phyloP scores from a whole-genome alignment of 2,113 vertebrate species.

The Leiothrix lutea region DNA sequence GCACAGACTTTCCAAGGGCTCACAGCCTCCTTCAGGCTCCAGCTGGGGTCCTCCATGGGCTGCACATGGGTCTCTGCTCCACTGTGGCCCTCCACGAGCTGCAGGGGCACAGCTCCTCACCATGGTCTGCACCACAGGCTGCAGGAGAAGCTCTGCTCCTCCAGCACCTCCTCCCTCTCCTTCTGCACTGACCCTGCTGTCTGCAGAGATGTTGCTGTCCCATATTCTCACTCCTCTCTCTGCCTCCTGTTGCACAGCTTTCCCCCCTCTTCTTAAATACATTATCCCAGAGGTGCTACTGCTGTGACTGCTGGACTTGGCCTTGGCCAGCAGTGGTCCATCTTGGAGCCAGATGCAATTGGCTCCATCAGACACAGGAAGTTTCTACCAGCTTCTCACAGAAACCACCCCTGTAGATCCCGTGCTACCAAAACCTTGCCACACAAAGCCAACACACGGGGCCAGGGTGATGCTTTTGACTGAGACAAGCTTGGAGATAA shows the following conservation, averaged over 20 bases:
- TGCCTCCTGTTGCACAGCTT: neutral
- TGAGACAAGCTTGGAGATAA: neutral
- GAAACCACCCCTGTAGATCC: neutral
- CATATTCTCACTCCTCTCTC: neutral
- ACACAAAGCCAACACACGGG: neutral
- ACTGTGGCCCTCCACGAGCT: neutral
- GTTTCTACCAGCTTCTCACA: neutral
- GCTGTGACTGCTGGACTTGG: neutral
- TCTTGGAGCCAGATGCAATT: neutral
- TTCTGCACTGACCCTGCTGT: neutral
- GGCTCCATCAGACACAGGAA: neutral
- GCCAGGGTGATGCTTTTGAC: neutral
- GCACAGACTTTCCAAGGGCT: neutral
- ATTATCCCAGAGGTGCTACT: neutral
- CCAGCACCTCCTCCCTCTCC: neutral
- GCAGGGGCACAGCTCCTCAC: neutral
- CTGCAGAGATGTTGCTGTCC: neutral
- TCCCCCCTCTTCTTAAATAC: neutral
- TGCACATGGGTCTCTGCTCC: neutral
- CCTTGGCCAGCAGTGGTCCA: neutral
- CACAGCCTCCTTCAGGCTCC: neutral
- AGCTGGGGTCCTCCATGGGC: rapidly evolving
- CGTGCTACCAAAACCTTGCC: neutral
- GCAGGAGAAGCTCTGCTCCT: neutral
- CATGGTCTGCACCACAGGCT: neutral